Evolutionary conservation across 1,140 invertebrate genomes (phyloP).

Genomic region (Yoshiicerus persimilis): DNA sequence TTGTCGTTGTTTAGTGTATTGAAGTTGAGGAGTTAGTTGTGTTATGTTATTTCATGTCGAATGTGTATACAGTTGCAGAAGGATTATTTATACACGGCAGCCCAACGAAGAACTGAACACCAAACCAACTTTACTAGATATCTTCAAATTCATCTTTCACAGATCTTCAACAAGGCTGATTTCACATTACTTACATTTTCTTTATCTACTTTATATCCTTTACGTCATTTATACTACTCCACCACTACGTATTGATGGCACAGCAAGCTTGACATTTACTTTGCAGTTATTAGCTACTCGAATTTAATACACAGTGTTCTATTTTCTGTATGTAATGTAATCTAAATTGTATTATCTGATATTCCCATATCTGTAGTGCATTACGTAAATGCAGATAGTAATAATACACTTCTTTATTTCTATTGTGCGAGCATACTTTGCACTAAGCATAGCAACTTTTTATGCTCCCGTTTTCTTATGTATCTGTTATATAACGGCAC

Average conservation of each 20-base stretch:
- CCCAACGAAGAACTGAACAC: neutral
- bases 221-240: neutral
- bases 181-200: neutral
- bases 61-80: neutral
- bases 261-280: too few relatives aligned
- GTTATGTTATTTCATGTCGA: neutral
- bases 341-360: too few relatives aligned
- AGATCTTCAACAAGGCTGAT: neutral
- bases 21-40: neutral
- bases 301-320: too few relatives aligned
- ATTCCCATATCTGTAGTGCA: too few relatives aligned
- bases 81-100: slow-evolving; percentile 13
- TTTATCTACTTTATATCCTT: neutral
- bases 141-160: neutral
- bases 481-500: too few relatives aligned
- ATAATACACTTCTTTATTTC: too few relatives aligned
- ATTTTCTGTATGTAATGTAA: too few relatives aligned
- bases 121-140: neutral
- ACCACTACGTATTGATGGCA: neutral
- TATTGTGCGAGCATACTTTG: too few relatives aligned
- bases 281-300: too few relatives aligned
- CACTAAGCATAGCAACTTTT: too few relatives aligned
- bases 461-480: too few relatives aligned
- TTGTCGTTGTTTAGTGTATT: neutral
- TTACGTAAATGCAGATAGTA: too few relatives aligned